Percentiles rank a stretch among this genome's conserved stretches.
Conservation (phyloP, 2,797 vertebrate species). For the Chanos chanos region DNA sequence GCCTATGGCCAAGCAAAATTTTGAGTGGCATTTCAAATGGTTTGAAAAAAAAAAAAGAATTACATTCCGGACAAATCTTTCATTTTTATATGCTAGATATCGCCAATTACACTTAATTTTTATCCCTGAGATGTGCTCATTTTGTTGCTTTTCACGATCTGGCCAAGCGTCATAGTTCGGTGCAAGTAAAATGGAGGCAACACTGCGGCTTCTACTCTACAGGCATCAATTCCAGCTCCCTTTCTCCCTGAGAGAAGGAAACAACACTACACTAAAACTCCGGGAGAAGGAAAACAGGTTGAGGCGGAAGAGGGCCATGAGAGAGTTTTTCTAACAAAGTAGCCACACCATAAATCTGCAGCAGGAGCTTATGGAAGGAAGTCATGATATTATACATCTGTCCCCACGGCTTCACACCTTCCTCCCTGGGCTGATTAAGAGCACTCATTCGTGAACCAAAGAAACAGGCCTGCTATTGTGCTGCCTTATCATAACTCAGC, state of each 20-base stretch:
- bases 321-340: constrained; percentile 54
- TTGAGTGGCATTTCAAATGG: too few relatives aligned
- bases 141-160: too few relatives aligned
- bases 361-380: constrained; percentile 32
- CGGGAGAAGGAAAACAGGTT: constrained; percentile 56
- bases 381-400: constrained; percentile 36
- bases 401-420: constrained; percentile 39
- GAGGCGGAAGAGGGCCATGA: constrained; percentile 39
- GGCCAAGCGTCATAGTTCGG: too few relatives aligned
- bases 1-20: too few relatives aligned
- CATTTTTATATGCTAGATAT: too few relatives aligned
- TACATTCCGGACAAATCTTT: too few relatives aligned
- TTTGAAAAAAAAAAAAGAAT: too few relatives aligned
- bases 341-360: constrained; percentile 48
- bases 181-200: too few relatives aligned
- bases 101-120: too few relatives aligned
- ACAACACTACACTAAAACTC: constrained; percentile 50
- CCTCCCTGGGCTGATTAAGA: constrained; percentile 39
- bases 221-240: too few relatives aligned
- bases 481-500: constrained; percentile 37
- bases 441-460: constrained; percentile 33
- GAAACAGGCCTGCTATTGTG: constrained; percentile 30
- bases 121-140: too few relatives aligned
- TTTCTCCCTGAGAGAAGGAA: constrained; percentile 39
- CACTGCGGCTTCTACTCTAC: too few relatives aligned